Base-by-base conservation (phyloP, 2,113 vertebrate genomes). In the Castor canadensis region DNA sequence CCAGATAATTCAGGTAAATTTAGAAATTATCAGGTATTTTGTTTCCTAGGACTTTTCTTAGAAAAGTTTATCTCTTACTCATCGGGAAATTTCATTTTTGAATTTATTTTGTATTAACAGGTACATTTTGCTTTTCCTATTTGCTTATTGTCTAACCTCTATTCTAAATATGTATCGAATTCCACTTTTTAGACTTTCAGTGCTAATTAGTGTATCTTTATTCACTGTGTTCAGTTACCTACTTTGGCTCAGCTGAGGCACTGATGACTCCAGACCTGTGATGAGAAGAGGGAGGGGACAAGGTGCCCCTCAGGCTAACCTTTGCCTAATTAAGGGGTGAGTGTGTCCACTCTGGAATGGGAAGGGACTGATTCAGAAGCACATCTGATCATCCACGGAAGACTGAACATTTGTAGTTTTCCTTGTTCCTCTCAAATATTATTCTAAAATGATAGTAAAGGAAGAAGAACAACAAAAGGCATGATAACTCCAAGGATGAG, bases 1-100 rank as follows among this genome's bases (percentile, higher is more conserved):
- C 26, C 87, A 40, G 15, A 60, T 89, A 96, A 83, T 72, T 81
- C 86, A 89, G 17, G 58, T 60, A 94, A 90, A 94, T 80, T 69
- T 80, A 15, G 72, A 87, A 89, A 91, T 75, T 66, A 49, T 49
- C 28, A 66, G 12, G 60, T 45, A 60, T 22, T 67, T 69, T 11
- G n/a, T 38, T 45, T 9, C 81, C 77, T 24, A 95, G 89, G 83
- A 67, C 1, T 82, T 89, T 81, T 71, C 64, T 82, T 26, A 75
- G 9, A n/a, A 81, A 91, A 86, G 0, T n/a, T 79, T 43, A 49
- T 84, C 9, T 88, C 54, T 96, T 47, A 85, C 40, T 87, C 26
- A 76, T 66, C 71, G 60, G 40, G 45, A 19, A n/a, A 86, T 85
- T 80, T 80, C 69, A 66, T 6, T 52, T 69, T 77, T 84, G 9